Evolutionary conservation across 1,140 invertebrate genomes (phyloP), one percentile per base, ranked within the genome.

Genomic region (Reticulitermes speratus): DNA sequence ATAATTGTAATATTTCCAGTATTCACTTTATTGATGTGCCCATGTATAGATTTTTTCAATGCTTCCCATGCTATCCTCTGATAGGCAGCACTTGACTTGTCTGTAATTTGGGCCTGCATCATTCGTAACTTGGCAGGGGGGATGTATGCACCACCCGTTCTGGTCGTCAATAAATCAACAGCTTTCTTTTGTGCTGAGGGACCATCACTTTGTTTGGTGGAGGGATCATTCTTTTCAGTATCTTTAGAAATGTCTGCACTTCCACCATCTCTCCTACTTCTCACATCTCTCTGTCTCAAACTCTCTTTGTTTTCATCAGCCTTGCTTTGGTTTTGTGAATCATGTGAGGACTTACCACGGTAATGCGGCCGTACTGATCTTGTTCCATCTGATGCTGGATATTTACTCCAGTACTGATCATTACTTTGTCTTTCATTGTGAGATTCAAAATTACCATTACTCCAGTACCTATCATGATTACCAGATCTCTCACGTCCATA

Each of bases 21-120:
- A 89, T 99, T 99, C 0, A 99, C 96, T 93, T 99, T 99, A 91
- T 99, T 99, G 83, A 99, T 98, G 87, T 97, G 95, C 90, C 99
- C 99, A 90, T 99, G 98, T 87, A 99, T 98, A n/a, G 98, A 99
- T 90, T 99, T 99, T 90, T 99, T 99, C 25, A 99, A 91, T 0
- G 98, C 97, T 93, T 99, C 99, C 99, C 99, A 99, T 5, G 98
- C 96, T 23, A 99, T 95, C 88, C 99, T 93, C 91, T 99, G 99
- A 92, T 98, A 99, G 19, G 97, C 96, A 23, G 95, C 94, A 88
- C 97, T 97, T 2, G 95, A 94, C 91, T 99, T 99, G 89, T 99
- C 98, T 0, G 96, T 97, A 38, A 99, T 98, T 90, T 96, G 95
- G 0, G 96, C 96, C 92, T 99, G 97, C 97, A 99, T 97, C 93